Conservation (phyloP, 2,113 vertebrate genomes). For the Vulpes ferrilata region DNA sequence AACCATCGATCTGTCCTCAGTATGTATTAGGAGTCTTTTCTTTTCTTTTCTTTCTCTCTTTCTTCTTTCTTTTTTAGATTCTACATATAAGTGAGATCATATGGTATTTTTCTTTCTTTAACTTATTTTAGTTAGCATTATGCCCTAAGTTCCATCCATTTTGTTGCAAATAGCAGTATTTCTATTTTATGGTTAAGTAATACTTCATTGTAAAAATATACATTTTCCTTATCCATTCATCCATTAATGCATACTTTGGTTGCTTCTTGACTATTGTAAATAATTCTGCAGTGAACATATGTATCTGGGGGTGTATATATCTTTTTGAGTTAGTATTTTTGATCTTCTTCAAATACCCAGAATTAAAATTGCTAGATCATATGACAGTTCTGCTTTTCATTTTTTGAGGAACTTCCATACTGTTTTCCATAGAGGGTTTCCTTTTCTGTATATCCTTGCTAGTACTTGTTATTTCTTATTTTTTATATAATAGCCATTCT, state of each 20-base stretch:
- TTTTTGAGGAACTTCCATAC: neutral
- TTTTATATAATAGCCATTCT: neutral
- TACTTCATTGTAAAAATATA: neutral
- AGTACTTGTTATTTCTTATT: neutral
- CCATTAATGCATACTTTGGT: neutral
- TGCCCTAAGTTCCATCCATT: neutral
- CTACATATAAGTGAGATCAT: neutral
- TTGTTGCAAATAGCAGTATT: neutral
- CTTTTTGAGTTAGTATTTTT: neutral
- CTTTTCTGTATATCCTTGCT: neutral
- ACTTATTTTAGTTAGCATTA: neutral
- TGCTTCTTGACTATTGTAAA: neutral
- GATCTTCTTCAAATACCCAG: neutral
- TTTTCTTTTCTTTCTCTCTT: neutral
- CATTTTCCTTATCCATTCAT: neutral
- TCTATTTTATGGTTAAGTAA: neutral
- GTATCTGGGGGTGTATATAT: neutral
- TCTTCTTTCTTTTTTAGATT: neutral
- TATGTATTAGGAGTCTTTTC: neutral
- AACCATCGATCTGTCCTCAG: neutral
- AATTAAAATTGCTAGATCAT: neutral
- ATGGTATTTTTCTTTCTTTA: neutral
- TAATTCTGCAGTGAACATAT: neutral
- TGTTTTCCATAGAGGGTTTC: neutral
- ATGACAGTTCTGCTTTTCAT: neutral